Conservation (phyloP, 2,797 vertebrate genomes). For the Pempheris klunzingeri region DNA sequence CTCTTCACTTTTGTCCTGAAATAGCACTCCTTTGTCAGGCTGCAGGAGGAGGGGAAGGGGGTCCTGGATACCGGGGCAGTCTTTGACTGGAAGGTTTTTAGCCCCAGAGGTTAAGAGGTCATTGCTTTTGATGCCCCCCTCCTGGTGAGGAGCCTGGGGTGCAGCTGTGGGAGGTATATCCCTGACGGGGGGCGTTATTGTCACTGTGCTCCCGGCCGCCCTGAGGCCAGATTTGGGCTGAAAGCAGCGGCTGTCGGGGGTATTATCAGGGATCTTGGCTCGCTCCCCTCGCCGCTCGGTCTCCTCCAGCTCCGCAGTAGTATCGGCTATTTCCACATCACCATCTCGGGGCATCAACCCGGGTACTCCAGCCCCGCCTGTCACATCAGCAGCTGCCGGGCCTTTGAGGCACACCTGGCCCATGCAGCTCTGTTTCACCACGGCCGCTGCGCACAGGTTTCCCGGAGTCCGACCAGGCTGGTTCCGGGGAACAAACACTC, state of each 20-base stretch:
- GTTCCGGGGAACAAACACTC: slow-evolving; percentile 91
- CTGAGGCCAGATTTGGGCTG: slow-evolving; percentile 75
- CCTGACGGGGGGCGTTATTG: slow-evolving; percentile 67
- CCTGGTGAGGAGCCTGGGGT: slow-evolving; percentile 83
- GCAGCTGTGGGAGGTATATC: slow-evolving; percentile 71
- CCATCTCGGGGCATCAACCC: slow-evolving; percentile 82
- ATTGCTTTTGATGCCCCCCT: slow-evolving; percentile 87
- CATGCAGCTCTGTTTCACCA: slow-evolving; percentile 90
- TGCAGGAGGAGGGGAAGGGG: slow-evolving; percentile 67
- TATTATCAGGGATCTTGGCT: slow-evolving; percentile 74
- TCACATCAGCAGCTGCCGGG: slow-evolving; percentile 65
- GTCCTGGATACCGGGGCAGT: slow-evolving; percentile 64
- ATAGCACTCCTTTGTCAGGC: slow-evolving; percentile 87
- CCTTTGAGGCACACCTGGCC: slow-evolving; percentile 87
- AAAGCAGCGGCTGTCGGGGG: slow-evolving; percentile 74
- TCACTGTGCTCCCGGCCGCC: slow-evolving; percentile 72
- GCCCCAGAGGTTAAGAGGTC: slow-evolving; percentile 87
- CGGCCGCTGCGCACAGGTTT: slow-evolving; percentile 89
- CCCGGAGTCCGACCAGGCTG: slow-evolving; percentile 80
- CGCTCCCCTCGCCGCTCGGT: slow-evolving; percentile 71
- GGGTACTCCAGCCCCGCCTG: slow-evolving; percentile 67
- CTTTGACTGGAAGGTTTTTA: slow-evolving; percentile 87
- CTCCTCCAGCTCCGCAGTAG: slow-evolving; percentile 82
- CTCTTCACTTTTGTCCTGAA: slow-evolving; percentile 98
- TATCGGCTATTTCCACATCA: slow-evolving; percentile 82